Percentiles rank a stretch among this genome's conserved stretches.
Evolutionary conservation across 2,888 invertebrate genomes (phyloP).

Genomic region (Brachyptera risi): DNA sequence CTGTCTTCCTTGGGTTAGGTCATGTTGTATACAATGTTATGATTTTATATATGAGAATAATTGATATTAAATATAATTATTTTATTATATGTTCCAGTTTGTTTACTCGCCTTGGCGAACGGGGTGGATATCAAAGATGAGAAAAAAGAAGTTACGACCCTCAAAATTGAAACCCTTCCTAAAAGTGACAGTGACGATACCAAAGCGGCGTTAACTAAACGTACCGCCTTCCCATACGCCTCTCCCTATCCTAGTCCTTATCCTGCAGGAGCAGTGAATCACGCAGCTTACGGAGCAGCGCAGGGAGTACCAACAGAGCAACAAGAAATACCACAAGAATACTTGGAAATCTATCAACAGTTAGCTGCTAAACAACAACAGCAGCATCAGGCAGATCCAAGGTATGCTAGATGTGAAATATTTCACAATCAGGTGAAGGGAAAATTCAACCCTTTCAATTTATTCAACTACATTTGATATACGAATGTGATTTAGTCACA

Average conservation of each 20-base stretch:
- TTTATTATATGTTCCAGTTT: neutral
- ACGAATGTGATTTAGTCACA: too few species aligned
- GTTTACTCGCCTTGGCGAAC: neutral
- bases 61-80: neutral
- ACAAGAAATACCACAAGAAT: conserved; percentile 21
- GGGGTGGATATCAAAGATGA: neutral
- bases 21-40: too few species aligned
- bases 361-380: conserved; percentile 22
- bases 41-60: too few species aligned
- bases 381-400: too few species aligned
- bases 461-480: too few species aligned
- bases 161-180: too few species aligned
- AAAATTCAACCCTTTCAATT: too few species aligned
- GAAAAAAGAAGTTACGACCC: neutral
- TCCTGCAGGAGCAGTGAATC: neutral
- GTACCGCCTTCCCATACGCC: neutral
- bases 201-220: neutral
- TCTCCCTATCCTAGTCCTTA: conserved; percentile 3
- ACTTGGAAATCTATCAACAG: conserved; percentile 24
- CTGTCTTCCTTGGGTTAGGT: too few species aligned
- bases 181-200: neutral
- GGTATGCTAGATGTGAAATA: too few species aligned
- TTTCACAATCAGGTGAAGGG: too few species aligned
- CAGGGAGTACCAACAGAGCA: conserved; percentile 15
- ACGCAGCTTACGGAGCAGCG: conserved; percentile 24